A percentile compares a stretch with the other conserved stretches of the same genome.
phyloP scores from a whole-genome alignment of 2,888 invertebrate genomes.

The Nezara viridula region DNA sequence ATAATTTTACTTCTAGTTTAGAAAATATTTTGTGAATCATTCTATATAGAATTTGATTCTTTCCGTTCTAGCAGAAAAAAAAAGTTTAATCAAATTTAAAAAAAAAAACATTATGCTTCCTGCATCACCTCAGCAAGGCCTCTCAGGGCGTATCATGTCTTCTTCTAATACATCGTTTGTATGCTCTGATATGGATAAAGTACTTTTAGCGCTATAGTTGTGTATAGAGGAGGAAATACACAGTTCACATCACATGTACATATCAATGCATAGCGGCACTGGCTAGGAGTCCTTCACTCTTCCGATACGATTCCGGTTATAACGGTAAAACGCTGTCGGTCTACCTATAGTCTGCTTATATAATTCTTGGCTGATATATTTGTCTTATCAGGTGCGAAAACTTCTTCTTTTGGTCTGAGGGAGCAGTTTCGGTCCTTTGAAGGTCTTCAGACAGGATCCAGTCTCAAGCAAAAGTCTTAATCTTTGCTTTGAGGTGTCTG shows the following conservation, averaged over 20 bases:
- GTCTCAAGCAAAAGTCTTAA: too few species aligned
- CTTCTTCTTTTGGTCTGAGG: background rate
- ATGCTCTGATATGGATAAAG: background rate
- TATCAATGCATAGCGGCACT: background rate
- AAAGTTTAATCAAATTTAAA: too few species aligned
- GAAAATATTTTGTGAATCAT: too few species aligned
- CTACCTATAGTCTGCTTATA: conserved; percentile 27
- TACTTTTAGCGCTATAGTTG: background rate
- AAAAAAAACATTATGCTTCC: too few species aligned
- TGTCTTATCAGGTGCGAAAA: background rate
- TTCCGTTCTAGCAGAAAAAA: too few species aligned
- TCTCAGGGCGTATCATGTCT: background rate
- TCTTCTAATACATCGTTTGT: background rate
- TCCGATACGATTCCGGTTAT: conserved; percentile 35
- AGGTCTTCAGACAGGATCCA: background rate
- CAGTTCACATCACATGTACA: background rate
- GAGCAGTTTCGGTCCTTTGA: background rate
- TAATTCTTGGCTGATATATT: conserved; percentile 19
- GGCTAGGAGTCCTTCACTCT: conserved; percentile 16
- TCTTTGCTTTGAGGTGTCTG: too few species aligned
- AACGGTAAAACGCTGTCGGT: conserved; percentile 29
- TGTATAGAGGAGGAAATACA: background rate
- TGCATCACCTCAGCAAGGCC: background rate
- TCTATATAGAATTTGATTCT: too few species aligned
- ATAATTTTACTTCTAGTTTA: too few species aligned